Conservation (phyloP, 2,113 vertebrate species). For the Tyto alba region DNA sequence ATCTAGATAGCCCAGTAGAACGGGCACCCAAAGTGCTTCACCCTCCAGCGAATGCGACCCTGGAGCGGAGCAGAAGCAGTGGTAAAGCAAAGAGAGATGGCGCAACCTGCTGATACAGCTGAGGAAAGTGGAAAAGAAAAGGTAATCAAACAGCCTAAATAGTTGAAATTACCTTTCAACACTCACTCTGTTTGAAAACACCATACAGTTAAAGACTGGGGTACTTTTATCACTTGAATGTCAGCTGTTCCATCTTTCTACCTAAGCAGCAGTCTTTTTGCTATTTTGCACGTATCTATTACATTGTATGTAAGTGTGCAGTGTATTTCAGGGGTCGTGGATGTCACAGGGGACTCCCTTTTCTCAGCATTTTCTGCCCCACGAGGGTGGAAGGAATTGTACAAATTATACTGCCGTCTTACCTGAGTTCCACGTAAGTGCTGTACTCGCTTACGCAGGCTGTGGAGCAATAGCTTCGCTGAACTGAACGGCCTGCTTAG, state of each 20-base stretch:
- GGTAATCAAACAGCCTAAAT: not conserved
- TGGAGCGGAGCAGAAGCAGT: not conserved
- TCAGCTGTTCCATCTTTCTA: not conserved
- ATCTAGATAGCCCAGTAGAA: not conserved
- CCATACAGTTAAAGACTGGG: not conserved
- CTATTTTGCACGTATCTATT: not conserved
- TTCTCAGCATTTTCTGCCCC: not conserved
- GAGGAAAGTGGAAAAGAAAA: not conserved
- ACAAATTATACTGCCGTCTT: not conserved
- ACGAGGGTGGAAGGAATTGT: not conserved
- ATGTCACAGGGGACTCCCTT: not conserved
- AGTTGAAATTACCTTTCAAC: not conserved
- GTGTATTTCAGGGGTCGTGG: accelerated
- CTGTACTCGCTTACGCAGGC: not conserved
- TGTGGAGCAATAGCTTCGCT: not conserved
- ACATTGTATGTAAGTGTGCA: not conserved
- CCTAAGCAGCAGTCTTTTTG: not conserved
- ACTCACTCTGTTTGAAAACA: not conserved
- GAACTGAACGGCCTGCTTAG: too few relatives aligned
- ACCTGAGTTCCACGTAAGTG: accelerated
- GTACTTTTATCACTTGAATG: not conserved
- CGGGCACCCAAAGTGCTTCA: not conserved
- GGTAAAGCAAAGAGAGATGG: not conserved
- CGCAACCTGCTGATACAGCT: not conserved
- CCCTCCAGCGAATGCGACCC: not conserved